Base-by-base conservation (phyloP, 2,888 invertebrate species). In the Neria commutata region DNA sequence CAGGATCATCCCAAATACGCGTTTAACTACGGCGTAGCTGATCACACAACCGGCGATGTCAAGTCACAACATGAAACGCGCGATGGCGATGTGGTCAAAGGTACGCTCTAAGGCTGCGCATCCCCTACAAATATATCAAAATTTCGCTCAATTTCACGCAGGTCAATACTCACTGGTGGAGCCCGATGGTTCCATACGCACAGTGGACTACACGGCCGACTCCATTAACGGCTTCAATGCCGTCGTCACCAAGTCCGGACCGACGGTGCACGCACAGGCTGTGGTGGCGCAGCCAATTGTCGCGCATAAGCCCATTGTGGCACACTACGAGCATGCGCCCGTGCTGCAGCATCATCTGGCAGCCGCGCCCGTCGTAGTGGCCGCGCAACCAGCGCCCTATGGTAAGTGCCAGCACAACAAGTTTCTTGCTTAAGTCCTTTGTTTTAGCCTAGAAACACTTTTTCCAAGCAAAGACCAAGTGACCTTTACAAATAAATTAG, bases 61-160 rank as follows among this genome's bases (percentile, higher is more conserved):
- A 88, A 88, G 66, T 87, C 87, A 17, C 88, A 88, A 66, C 87
- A 87, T 61, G 87, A 88, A 72, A 85, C 85, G 0, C 83, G 87
- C 59, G 86, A 87, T 62, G 87, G 87, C 1, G 87, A 87, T 76
- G 85, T 88, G 26, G 87, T 88, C 1, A 87, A 87, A 83, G 87
- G 87, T 87, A 73, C 60, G 17, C 19, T 23, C 8, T 33, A 10
- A 33, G 33, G 33, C 33, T 14, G 14, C 33, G 33, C 33, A 6
- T 33, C 33, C 33, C 6, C 33, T 33, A 33, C 33, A 10, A 33
- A 33, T 14, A 33, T 14, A 33, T 33, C 8, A 6, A 6, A 14
- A 33, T 10, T 33, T 33, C 33, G n/a, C n/a, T n/a, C n/a, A n/a
- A n/a, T 45, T 21, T 8, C 19, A 45, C 14, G 0, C 16, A 80